Percentiles rank a stretch among this genome's conserved stretches.
Conservation (phyloP, 2,113 vertebrate genomes). For the Colistium nudipinnis region DNA sequence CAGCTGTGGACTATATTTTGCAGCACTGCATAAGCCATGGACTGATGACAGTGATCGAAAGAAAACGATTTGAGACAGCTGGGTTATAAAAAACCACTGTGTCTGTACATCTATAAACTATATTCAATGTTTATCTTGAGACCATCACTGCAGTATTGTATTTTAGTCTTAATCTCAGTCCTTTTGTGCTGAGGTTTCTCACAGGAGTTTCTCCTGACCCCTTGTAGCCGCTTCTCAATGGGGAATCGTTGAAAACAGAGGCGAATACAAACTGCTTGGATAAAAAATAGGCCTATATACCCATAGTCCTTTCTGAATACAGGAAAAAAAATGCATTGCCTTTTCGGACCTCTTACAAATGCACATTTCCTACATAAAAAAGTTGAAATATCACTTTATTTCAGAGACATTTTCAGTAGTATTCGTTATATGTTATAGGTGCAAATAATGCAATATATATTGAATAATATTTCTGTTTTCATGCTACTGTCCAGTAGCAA, state of each 20-base stretch:
- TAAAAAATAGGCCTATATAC: constrained; percentile 17
- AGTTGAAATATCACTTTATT: constrained; percentile 6
- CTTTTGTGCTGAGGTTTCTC: constrained; percentile 35
- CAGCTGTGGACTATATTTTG: constrained; percentile 66
- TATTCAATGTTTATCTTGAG: constrained; percentile 57
- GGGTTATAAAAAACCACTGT: constrained; percentile 50
- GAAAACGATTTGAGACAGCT: constrained; percentile 43
- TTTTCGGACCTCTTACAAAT: constrained; percentile 1
- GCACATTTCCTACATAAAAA: neutral
- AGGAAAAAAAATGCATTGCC: constrained; percentile 2
- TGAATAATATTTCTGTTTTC: no score
- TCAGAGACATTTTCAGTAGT: no score
- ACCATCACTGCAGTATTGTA: constrained; percentile 36
- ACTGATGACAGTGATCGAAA: constrained; percentile 43
- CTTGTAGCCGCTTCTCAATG: constrained; percentile 14
- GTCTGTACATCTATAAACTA: constrained; percentile 44
- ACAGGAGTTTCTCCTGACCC: constrained; percentile 47
- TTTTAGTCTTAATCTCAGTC: constrained; percentile 26
- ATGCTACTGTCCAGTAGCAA: constrained; percentile 6
- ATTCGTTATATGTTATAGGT: no score
- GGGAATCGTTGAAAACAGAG: no score
- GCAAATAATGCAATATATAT: neutral
- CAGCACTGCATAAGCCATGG: constrained; percentile 41
- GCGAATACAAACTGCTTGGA: constrained; percentile 14
- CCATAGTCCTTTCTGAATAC: constrained; percentile 10